These are phyloP conservation scores for Tadarida brasiliensis DNA, from an alignment of 2,797 vertebrate genomes.

Conservation along the genomic window DNA sequence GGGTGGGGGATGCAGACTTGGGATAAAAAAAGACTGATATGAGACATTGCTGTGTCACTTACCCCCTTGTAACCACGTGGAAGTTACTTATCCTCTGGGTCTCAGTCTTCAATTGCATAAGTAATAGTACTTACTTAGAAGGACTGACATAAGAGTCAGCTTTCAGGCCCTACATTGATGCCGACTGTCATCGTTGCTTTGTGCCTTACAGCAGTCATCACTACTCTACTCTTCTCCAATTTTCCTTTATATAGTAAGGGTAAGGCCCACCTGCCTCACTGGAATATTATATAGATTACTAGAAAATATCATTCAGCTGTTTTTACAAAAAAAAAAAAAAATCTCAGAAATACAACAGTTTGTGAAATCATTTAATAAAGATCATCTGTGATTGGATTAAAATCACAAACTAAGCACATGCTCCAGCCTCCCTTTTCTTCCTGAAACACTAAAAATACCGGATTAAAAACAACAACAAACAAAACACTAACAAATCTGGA, in stretches of 20 bases:
- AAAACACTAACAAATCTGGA: neutral
- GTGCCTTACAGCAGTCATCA: neutral
- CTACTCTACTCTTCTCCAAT: neutral
- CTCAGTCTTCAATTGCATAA: neutral
- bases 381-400: neutral
- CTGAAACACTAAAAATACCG: neutral
- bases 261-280: neutral
- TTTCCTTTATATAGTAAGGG: neutral
- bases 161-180: neutral
- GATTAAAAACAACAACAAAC: neutral
- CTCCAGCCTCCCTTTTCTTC: neutral
- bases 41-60: neutral
- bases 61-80: neutral
- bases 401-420: neutral
- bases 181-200: neutral
- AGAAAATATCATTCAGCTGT: neutral
- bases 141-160: neutral
- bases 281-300: neutral
- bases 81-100: neutral
- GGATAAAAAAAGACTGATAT: neutral
- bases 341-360: neutral
- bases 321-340: neutral
- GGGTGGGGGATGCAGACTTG: neutral
- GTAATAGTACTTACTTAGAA: neutral
- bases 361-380: neutral